A percentile compares a stretch with the other conserved stretches of the same genome.
phyloP scores from a whole-genome alignment of 1,140 invertebrate species.

The Hyles vespertilio region DNA sequence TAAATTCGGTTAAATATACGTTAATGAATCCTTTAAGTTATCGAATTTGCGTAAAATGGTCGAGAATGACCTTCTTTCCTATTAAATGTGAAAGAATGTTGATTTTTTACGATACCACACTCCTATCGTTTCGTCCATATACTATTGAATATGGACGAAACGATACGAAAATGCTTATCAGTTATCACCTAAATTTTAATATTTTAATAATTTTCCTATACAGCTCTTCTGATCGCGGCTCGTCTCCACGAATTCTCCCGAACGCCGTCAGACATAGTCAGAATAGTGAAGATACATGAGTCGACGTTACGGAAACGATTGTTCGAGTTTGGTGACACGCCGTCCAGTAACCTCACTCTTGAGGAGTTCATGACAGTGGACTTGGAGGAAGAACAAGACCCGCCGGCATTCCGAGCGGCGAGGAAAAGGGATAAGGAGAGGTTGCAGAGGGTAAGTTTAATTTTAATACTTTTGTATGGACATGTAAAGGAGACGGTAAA shows the following conservation, averaged over 20 bases:
- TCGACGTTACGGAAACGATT: conserved; percentile 94
- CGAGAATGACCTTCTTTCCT: too few relatives aligned
- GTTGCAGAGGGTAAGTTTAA: conserved; percentile 79
- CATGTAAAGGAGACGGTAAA: too few relatives aligned
- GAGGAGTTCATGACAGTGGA: conserved; percentile 99
- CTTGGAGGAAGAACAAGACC: conserved; percentile 97
- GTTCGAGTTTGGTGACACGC: conserved; percentile 96
- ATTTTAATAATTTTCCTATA: conserved; percentile 31
- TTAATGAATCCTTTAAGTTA: too few relatives aligned
- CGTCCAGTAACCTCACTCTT: conserved; percentile 91
- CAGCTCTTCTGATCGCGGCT: conserved; percentile 94
- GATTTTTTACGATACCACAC: too few relatives aligned
- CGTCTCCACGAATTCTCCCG: conserved; percentile 94
- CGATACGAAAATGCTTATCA: too few relatives aligned
- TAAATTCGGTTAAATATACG: too few relatives aligned
- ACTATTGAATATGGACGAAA: neutral
- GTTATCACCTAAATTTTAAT: neutral
- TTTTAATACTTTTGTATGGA: neutral
- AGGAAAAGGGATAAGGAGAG: conserved; percentile 90
- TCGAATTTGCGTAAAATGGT: too few relatives aligned
- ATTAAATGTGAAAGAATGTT: too few relatives aligned
- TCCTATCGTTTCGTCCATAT: too few relatives aligned
- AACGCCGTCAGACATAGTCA: conserved; percentile 91
- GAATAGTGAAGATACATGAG: conserved; percentile 97
- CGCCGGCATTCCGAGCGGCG: conserved; percentile 94